phyloP scores from a whole-genome alignment of 2,113 vertebrate genomes.

The Irena cyanogastra region DNA sequence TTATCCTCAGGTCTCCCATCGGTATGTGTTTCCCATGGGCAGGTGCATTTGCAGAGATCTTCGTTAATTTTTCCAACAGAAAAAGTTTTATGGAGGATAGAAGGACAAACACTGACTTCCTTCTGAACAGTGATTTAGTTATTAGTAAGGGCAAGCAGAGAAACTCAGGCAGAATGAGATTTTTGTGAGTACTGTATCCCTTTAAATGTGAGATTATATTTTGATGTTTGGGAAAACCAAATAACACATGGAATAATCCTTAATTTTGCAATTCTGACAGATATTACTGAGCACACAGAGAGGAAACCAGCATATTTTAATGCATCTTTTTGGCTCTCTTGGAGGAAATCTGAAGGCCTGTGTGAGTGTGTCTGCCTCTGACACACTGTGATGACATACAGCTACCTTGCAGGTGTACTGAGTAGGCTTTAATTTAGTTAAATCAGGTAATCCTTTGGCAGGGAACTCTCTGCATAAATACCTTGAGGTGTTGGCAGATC shows the following conservation, averaged over 20 bases:
- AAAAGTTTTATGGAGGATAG: neutral
- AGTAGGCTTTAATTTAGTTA: neutral
- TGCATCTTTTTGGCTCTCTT: neutral
- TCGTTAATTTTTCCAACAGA: neutral
- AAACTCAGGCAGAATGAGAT: neutral
- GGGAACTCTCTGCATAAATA: neutral
- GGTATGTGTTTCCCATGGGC: neutral
- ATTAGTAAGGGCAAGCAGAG: neutral
- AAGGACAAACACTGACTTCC: neutral
- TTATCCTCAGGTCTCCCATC: neutral
- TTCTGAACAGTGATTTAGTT: neutral
- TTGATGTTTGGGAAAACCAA: neutral
- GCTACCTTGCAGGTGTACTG: neutral
- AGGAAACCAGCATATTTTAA: neutral
- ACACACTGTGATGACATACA: neutral
- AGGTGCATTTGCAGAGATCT: neutral
- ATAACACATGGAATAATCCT: rapidly evolving
- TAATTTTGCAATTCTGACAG: neutral
- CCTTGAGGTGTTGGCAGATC: neutral
- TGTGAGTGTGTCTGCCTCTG: neutral
- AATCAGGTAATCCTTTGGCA: neutral
- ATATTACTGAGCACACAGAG: neutral
- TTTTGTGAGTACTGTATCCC: neutral
- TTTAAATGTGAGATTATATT: neutral
- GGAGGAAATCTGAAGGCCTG: neutral